Evolutionary conservation across 2,113 vertebrate species (phyloP).

Genomic region (Rhipidura dahli): DNA sequence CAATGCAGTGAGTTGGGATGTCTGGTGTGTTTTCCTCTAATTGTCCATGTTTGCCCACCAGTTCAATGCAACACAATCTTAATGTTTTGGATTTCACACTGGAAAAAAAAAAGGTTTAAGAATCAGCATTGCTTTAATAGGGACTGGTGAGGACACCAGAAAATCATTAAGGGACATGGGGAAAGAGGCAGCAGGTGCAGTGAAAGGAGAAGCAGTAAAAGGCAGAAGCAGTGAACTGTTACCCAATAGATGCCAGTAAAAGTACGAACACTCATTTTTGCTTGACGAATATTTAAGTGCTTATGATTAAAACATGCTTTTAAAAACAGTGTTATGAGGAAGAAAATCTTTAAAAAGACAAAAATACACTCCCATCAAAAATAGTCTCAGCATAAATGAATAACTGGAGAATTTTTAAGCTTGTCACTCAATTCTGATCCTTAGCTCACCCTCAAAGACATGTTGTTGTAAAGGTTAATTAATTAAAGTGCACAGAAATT

Average conservation of each 20-base stretch:
- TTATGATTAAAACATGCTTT: conserved; percentile 4
- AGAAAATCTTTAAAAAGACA: background rate
- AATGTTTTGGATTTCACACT: background rate
- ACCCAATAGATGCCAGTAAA: background rate
- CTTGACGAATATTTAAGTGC: background rate
- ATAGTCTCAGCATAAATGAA: background rate
- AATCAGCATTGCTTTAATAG: background rate
- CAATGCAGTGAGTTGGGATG: background rate
- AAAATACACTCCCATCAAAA: background rate
- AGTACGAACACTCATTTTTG: background rate
- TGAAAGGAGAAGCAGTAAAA: background rate
- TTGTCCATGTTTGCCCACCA: background rate
- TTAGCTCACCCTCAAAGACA: conserved; percentile 1
- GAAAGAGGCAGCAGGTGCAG: background rate
- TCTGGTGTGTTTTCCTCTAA: background rate
- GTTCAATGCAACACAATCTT: background rate
- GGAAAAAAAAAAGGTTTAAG: background rate
- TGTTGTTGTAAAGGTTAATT: conserved; percentile 57
- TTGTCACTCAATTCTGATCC: conserved; percentile 19
- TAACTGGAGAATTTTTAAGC: conserved; percentile 3
- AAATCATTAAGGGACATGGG: background rate
- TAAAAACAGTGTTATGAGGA: background rate
- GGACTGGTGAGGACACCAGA: background rate
- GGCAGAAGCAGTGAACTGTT: background rate
- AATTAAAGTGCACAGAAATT: conserved; percentile 46